Percentiles rank a stretch among this genome's conserved stretches.
Conservation (phyloP, 1,140 invertebrate species). For the Temnothorax curvispinosus region DNA sequence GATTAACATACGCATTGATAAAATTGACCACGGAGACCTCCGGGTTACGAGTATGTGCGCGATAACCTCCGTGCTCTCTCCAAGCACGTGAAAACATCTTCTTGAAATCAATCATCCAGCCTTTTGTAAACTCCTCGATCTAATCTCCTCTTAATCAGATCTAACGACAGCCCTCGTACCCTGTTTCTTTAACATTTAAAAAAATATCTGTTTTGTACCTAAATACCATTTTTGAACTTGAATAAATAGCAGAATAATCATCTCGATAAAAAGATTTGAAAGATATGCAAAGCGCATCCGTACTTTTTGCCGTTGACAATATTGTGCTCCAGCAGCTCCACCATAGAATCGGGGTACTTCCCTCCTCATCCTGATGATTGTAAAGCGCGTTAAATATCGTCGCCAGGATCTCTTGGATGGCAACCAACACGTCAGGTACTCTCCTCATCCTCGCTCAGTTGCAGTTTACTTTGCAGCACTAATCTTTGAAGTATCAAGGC, state of each 20-base stretch:
- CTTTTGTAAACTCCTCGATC: slow-evolving; percentile 96
- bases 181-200: slow-evolving; percentile 85
- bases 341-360: slow-evolving; percentile 98
- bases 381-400: slow-evolving; percentile 97
- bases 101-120: slow-evolving; percentile 98
- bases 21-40: slow-evolving; percentile 98
- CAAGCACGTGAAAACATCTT: slow-evolving; percentile 97
- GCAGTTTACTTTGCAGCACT: slow-evolving; percentile 96
- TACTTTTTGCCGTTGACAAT: slow-evolving; percentile 90
- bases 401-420: slow-evolving; percentile 96
- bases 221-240: neutral
- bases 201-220: neutral
- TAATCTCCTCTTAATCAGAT: slow-evolving; percentile 93
- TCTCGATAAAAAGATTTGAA: neutral
- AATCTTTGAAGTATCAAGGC: slow-evolving; percentile 96
- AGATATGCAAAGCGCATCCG: slow-evolving; percentile 54
- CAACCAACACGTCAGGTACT: slow-evolving; percentile 94
- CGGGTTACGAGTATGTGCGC: slow-evolving; percentile 96
- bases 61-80: slow-evolving; percentile 95
- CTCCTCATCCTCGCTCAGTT: slow-evolving; percentile 94
- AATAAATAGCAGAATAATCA: neutral
- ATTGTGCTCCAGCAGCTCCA: slow-evolving; percentile 96
- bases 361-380: slow-evolving; percentile 98
- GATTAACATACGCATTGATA: slow-evolving; percentile 94
- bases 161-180: slow-evolving; percentile 92